Evolutionary conservation across 2,797 vertebrate species (phyloP), one percentile per base, ranked within the genome.

Genomic region (Pipistrellus pygmaeus): DNA sequence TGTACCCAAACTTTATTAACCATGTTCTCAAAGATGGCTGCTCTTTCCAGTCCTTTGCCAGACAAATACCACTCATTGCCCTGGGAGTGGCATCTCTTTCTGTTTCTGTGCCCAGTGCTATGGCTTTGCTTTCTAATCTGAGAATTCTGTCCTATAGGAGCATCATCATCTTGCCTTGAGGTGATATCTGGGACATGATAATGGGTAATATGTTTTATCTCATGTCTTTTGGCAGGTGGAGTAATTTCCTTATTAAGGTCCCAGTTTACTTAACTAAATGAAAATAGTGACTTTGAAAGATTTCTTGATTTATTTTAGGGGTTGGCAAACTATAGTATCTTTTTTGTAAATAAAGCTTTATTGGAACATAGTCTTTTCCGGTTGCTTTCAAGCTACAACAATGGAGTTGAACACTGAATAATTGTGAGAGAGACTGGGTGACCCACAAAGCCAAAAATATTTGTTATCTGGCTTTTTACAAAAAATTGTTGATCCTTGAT

Each of bases 281-380:
- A 82, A 94, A 94, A 84, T 8, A 91, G 84, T 83, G n/a, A 85
- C 55, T 87, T 84, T 90, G 73, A 77, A 88, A 85, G 9, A 51
- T 77, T 77, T 73, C 84, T 91, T 71, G 10, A 18, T 86, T 96
- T 89, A 85, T 93, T 90, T 90, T 82, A 87, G 64, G n/a, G 13
- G 27, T 69, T 89, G 32, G 69, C 44, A 86, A 75, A 62, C 53
- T 84, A 69, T 21, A 44, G 20, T 48, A 30, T 91, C 27, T 55
- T 90, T 92, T 93, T 82, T 81, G 6, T 78, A 88, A 83, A 73
- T 48, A 44, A 77, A 72, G 4, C 72, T 95, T 84, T 81, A 81
- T 71, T 62, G 53, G 48, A 88, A 71, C 13, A 60, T 13, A 90
- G 38, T 9, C 66, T 88, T 32, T 80, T 62, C 73, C 60, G 20